phyloP scores from a whole-genome alignment of 2,888 invertebrate genomes.

The Acronicta aceris region DNA sequence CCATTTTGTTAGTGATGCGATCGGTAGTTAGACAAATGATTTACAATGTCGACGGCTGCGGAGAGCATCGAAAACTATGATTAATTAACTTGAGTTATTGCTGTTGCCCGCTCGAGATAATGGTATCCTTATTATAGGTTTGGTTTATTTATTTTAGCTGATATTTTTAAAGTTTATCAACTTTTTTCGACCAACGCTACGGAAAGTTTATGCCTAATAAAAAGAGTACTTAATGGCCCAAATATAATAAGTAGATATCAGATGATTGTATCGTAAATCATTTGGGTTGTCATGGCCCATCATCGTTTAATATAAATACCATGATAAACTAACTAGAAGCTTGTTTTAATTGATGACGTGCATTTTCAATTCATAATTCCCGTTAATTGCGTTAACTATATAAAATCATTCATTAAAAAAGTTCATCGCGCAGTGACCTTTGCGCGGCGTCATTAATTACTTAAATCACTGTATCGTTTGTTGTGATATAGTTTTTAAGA shows the following conservation, averaged over 20 bases:
- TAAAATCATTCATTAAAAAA: slow-evolving; percentile 58
- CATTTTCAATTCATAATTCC: slow-evolving; percentile 61
- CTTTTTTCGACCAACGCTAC: slow-evolving; percentile 17
- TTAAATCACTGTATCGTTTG: slow-evolving; percentile 30
- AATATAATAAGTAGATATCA: slow-evolving; percentile 15
- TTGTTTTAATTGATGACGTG: slow-evolving; percentile 72
- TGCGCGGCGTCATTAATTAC: slow-evolving; percentile 48
- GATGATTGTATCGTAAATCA: slow-evolving; percentile 28
- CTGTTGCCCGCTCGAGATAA: slow-evolving; percentile 53
- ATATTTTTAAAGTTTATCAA: slow-evolving; percentile 25
- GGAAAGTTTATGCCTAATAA: slow-evolving; percentile 24
- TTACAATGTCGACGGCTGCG: slow-evolving; percentile 71
- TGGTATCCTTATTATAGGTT: slow-evolving; percentile 53
- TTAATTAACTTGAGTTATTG: slow-evolving; percentile 75
- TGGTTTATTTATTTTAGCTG: slow-evolving; percentile 45
- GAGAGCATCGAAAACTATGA: slow-evolving; percentile 71
- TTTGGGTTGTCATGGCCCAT: slow-evolving; percentile 51
- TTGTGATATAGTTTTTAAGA: slow-evolving; percentile 33
- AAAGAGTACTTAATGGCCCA: slow-evolving; percentile 13
- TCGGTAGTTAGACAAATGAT: slow-evolving; percentile 79
- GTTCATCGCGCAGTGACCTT: slow-evolving; percentile 60
- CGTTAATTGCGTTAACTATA: slow-evolving; percentile 56
- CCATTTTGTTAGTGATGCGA: slow-evolving; percentile 78
- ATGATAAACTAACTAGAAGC: slow-evolving; percentile 50
- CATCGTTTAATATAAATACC: slow-evolving; percentile 48